Evolutionary conservation across 2,888 invertebrate genomes (phyloP), one percentile per base, ranked within the genome.

Genomic region (Tenthredo livida): DNA sequence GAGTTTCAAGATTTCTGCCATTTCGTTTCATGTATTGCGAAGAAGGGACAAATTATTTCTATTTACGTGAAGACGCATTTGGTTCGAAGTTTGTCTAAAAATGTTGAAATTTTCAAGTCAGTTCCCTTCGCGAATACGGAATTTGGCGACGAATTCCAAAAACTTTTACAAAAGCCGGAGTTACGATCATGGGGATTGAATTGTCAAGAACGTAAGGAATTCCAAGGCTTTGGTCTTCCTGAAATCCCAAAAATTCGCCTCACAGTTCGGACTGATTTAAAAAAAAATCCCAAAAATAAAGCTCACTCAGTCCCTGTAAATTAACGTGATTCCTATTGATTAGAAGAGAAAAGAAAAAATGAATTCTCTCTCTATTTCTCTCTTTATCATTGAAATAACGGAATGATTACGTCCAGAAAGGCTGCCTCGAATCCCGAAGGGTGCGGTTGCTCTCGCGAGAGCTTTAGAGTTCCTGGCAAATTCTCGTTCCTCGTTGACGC

Each of bases 121-220:
- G 25, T 61, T 61, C 12, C 10, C 12, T 12, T 3, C 3, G 10
- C 61, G 61, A 61, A 25, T 61, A 54, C 12, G 61, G 12, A 25
- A 61, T 61, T 4, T 12, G n/a, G 10, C 4, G n/a, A 40, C 25
- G 29, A 50, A 50, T 75, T 9, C 73, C 21, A 58, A 58, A 78
- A 58, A 54, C 21, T 58, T 58, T 77, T 37, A n/a, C 6, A 25
- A 12, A n/a, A 54, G 33, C 12, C 12, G 33, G 58, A 78, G 58
- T 78, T 78, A 58, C 37, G 78, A 54, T n/a, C n/a, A n/a, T 21
- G 47, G 1, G 58, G 54, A 78, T 78, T 78, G 17, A 58, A 54
- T 78, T 33, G 58, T 17, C 47, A 17, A 75, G 75, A 75, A 75
- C 12, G 75, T 47, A 3, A 50, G 50, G 47, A 75, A 75, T 75